A percentile compares a stretch with the other conserved stretches of the same genome.
phyloP scores from a whole-genome alignment of 30 jellyfish, hydroid and myxozoan genomes.

The Cassiopea xamachana region DNA sequence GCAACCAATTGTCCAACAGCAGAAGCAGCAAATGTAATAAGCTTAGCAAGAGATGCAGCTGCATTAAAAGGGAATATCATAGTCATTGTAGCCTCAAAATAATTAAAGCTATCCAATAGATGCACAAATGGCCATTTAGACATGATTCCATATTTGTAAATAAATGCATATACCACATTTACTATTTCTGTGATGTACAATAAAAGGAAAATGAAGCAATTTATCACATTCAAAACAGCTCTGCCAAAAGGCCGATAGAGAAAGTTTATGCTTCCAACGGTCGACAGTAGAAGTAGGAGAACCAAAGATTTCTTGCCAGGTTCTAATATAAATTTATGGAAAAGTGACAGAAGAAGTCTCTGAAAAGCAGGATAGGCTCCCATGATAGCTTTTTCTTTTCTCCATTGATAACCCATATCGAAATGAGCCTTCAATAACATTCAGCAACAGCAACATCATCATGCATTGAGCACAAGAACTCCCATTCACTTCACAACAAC shows the following conservation, averaged over 20 bases:
- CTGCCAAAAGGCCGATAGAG: background rate
- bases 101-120: background rate
- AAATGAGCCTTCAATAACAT: background rate
- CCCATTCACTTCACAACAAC: no score
- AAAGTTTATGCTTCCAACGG: background rate
- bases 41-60: background rate
- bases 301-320: slow-evolving; percentile 1
- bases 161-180: background rate
- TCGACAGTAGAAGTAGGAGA: background rate
- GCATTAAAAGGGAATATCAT: background rate
- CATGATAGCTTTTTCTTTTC: background rate
- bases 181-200: background rate
- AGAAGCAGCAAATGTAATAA: no score
- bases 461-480: no score
- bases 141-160: background rate
- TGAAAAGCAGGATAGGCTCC: slow-evolving; percentile 8
- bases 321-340: background rate
- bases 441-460: slow-evolving; percentile 19
- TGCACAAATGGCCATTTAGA: background rate
- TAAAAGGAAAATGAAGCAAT: background rate
- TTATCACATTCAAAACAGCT: background rate
- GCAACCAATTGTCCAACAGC: no score
- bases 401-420: background rate
- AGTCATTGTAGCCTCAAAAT: background rate
- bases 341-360: background rate